phyloP scores from a whole-genome alignment of 1,140 invertebrate genomes.

The Anastrepha obliqua region DNA sequence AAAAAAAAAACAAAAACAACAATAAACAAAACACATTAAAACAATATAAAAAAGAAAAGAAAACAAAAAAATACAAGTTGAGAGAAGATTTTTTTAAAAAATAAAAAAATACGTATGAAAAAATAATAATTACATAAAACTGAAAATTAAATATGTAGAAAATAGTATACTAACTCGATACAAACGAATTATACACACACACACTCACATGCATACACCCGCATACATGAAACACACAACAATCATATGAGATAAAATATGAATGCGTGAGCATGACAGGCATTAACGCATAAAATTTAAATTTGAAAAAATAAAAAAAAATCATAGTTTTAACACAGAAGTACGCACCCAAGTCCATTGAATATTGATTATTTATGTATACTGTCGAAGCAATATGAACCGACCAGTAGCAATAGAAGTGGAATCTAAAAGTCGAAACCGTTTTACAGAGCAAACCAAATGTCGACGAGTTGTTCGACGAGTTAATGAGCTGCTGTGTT shows the following conservation, averaged over 20 bases:
- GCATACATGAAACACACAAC: neutral
- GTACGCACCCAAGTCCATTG: neutral
- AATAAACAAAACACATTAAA: conserved; percentile 60
- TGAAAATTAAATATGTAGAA: conserved; percentile 41
- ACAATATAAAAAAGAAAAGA: conserved; percentile 60
- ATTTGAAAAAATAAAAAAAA: conserved; percentile 10
- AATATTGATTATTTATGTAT: conserved; percentile 3
- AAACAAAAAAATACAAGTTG: conserved; percentile 71
- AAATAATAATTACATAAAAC: conserved; percentile 56
- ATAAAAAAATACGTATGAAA: conserved; percentile 56
- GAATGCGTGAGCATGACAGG: neutral
- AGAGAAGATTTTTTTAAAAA: conserved; percentile 67
- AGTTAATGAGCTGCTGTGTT: too few species aligned
- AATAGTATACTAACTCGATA: conserved; percentile 58
- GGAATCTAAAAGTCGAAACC: neutral
- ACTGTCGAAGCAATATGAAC: neutral
- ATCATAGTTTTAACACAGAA: neutral
- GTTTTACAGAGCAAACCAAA: neutral
- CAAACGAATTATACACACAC: conserved; percentile 54
- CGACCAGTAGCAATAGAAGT: neutral
- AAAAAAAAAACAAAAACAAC: conserved; percentile 44
- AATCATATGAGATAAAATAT: neutral
- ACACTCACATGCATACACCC: neutral
- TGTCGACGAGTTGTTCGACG: neutral
- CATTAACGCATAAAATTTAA: conserved; percentile 14